Base-by-base conservation (phyloP, 1,140 invertebrate species). In the Pachypsylla venusta region DNA sequence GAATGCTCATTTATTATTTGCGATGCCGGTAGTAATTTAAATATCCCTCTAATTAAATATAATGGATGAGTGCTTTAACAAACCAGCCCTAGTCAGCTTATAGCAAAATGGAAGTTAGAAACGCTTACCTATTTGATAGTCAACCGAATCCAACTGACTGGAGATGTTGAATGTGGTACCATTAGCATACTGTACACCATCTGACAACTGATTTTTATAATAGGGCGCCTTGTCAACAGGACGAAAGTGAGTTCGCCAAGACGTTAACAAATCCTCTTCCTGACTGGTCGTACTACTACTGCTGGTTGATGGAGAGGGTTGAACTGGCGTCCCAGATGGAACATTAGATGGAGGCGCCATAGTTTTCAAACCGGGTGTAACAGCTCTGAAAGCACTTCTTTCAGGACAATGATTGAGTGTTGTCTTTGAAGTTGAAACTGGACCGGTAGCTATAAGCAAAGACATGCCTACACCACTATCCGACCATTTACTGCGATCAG, bases 71-170 rank as follows among this genome's bases (percentile, higher is more conserved):
- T n/a, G n/a, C n/a, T n/a, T n/a, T n/a, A n/a, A n/a, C n/a, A n/a
- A n/a, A n/a, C n/a, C n/a, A n/a, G n/a, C n/a, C n/a, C n/a, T n/a
- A n/a, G n/a, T n/a, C n/a, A n/a, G n/a, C n/a, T n/a, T n/a, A n/a
- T n/a, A n/a, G n/a, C n/a, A n/a, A n/a, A n/a, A n/a, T n/a, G n/a
- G n/a, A n/a, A n/a, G n/a, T n/a, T n/a, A n/a, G n/a, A n/a, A n/a
- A n/a, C n/a, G 16, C 42, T 48, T 19, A 48, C 42, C 42, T n/a
- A 48, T n/a, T 48, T 48, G 42, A 48, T 48, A 48, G 4, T 48
- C 42, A 48, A 48, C 22, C 42, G 16, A n/a, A 19, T 48, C 42
- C 42, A 48, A n/a, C 16, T 4, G 4, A 22, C 42, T 48, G 4
- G 16, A 3, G n/a, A 48, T 48, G 42, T 4, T 10, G 42, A 48